Percentiles rank a stretch among this genome's conserved stretches.
Conservation (phyloP, 2,888 invertebrate species). For the Apamea anceps region DNA sequence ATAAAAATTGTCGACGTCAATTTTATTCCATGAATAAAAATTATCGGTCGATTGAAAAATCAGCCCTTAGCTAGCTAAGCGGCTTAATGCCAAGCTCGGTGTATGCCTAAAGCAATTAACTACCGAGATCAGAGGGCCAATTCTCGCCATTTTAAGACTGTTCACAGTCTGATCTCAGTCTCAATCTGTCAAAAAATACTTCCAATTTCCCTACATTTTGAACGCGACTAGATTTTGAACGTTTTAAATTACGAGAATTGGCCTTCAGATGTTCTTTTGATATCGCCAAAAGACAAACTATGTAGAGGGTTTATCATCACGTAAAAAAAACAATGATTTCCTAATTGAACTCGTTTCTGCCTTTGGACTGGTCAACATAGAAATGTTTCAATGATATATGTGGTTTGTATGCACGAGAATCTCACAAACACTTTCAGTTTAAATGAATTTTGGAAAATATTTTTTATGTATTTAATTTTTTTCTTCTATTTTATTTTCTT, state of each 20-base stretch:
- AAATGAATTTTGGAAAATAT: slow-evolving; percentile 36
- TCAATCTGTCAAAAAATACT: no score
- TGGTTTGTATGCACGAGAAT: slow-evolving; percentile 73
- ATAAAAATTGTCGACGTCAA: no score
- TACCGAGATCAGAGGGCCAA: neutral
- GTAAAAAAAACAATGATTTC: neutral
- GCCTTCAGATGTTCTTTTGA: slow-evolving; percentile 9
- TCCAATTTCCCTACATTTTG: no score
- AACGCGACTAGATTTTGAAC: no score
- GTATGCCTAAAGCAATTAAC: neutral
- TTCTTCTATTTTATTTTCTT: slow-evolving; percentile 35
- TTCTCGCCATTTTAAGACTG: no score
- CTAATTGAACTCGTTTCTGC: slow-evolving; percentile 57
- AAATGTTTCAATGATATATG: slow-evolving; percentile 54
- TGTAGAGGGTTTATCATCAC: slow-evolving; percentile 17
- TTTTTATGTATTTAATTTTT: slow-evolving; percentile 10
- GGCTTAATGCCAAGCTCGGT: neutral
- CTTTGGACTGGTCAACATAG: slow-evolving; percentile 58
- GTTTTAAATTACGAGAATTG: no score
- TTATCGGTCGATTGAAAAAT: no score
- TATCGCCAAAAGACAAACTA: slow-evolving; percentile 12
- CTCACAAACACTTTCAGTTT: slow-evolving; percentile 60
- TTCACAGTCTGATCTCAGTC: no score
- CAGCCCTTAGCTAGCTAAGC: neutral
- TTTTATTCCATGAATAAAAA: no score